Evolutionary conservation across 1,140 invertebrate species (phyloP), one percentile per base, ranked within the genome.

Genomic region (Scaptomyza hsui): DNA sequence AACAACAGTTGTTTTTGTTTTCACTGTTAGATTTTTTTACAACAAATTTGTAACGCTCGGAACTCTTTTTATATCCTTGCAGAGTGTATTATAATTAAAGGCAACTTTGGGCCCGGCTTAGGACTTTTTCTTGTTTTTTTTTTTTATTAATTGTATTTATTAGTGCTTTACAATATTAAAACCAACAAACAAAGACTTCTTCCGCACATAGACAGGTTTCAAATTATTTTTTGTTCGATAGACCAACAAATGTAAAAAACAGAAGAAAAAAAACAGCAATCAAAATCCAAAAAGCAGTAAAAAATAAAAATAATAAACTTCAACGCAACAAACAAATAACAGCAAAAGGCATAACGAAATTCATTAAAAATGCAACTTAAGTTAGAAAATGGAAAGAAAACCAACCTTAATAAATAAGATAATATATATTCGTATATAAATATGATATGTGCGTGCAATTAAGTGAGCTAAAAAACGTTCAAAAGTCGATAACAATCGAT

Each of bases 361-460:
- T 10, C n/a, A 71, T 32, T 21, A 37, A 52, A 9, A 55, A 62
- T 53, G n/a, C 26, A 49, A 39, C 4, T 42, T 42, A 15, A 55
- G 37, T 42, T 55, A 12, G 24, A 55, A 26, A 19, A 16, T 10
- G 4, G 9, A 21, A 44, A 70, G n/a, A 75, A 65, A 61, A 45
- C 5, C 47, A 16, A 48, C 16, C 61, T 41, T 55, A 63, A 57
- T 55, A 68, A 55, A 64, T 80, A 81, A 61, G 26, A 73, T 44
- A 57, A n/a, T n/a, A n/a, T n/a, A n/a, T 63, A 63, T 6, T 5
- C 24, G 3, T 61, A 53, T 52, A 32, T 35, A 39, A 15, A 55
- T 64, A 64, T 52, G 24, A 55, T 67, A 85, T 29, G 26, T 29
- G 26, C 78, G 80, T 85, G 80, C 80, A 85, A 85, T 85, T 86